Evolutionary conservation across 1,140 invertebrate species (phyloP).

Genomic region (Drosophila subpulchrella): DNA sequence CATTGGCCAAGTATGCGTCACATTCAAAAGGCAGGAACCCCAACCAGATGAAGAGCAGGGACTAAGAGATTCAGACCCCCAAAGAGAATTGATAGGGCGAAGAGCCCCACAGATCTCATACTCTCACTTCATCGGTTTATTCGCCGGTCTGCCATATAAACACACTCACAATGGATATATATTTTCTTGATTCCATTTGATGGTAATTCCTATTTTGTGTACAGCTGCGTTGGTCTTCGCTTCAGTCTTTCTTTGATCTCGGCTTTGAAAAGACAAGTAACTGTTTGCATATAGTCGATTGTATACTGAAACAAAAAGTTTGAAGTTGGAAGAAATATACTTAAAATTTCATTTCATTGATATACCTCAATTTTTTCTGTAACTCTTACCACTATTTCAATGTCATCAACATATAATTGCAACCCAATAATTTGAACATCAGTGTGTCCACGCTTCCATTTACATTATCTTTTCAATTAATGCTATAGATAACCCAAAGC

Average conservation of each 20-base stretch:
- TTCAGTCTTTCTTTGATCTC: conserved; percentile 15
- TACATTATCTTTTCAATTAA: conserved; percentile 14
- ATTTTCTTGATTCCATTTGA: conserved; percentile 15
- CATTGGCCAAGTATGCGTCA: conserved; percentile 26
- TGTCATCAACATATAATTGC: not conserved
- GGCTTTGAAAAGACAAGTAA: conserved; percentile 11
- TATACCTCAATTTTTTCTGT: not conserved
- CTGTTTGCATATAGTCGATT: not conserved
- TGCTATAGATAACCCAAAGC: conserved; percentile 5
- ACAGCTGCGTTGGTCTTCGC: conserved; percentile 13
- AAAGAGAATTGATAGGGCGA: conserved; percentile 7
- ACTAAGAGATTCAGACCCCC: conserved; percentile 4
- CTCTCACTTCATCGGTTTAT: not conserved
- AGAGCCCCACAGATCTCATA: conserved; percentile 11
- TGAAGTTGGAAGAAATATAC: not conserved
- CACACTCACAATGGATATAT: conserved; percentile 1
- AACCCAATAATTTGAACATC: not conserved
- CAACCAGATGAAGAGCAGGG: conserved; percentile 14
- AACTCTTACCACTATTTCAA: not conserved
- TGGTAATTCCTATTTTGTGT: conserved; percentile 12
- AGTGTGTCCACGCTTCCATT: not conserved
- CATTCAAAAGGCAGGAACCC: conserved; percentile 1
- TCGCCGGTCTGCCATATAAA: conserved; percentile 10
- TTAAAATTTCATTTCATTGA: no score
- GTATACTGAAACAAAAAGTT: not conserved